These are phyloP conservation scores for Protodeltote pygarga DNA, from an alignment of 2,888 invertebrate genomes.

Conservation along the genomic window DNA sequence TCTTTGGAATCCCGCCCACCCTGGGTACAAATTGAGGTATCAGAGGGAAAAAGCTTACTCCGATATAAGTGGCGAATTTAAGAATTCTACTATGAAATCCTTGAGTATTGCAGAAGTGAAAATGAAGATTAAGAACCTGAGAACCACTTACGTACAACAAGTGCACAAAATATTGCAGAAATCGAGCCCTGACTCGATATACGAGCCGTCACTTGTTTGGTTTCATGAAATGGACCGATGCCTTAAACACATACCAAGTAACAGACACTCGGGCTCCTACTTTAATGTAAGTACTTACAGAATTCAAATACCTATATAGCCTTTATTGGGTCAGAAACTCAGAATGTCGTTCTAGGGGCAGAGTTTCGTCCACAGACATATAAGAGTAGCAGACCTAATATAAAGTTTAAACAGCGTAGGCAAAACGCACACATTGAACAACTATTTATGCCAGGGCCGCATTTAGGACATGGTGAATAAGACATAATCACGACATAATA, in stretches of 20 bases:
- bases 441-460: too few relatives aligned
- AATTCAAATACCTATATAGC: too few relatives aligned
- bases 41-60: conserved; percentile 73
- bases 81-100: conserved; percentile 62
- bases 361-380: too few relatives aligned
- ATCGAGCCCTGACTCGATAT: conserved; percentile 71
- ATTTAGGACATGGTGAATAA: too few relatives aligned
- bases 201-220: conserved; percentile 76
- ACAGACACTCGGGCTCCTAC: conserved; percentile 55
- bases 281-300: conserved; percentile 49
- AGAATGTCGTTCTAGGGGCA: too few relatives aligned
- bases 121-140: conserved; percentile 80
- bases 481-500: too few relatives aligned
- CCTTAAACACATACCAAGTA: conserved; percentile 70
- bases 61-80: conserved; percentile 68
- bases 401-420: too few relatives aligned
- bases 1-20: conserved; percentile 79
- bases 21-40: conserved; percentile 72
- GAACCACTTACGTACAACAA: conserved; percentile 82
- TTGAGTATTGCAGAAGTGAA: conserved; percentile 75
- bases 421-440: too few relatives aligned
- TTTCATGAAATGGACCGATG: conserved; percentile 78
- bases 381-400: too few relatives aligned
- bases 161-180: conserved; percentile 78
- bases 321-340: too few relatives aligned